Evolutionary conservation across 30 jellyfish, hydroid and myxozoan species (phyloP), one percentile per base, ranked within the genome.

Genomic region (Aurelia aurita complex sp. Pacific): DNA sequence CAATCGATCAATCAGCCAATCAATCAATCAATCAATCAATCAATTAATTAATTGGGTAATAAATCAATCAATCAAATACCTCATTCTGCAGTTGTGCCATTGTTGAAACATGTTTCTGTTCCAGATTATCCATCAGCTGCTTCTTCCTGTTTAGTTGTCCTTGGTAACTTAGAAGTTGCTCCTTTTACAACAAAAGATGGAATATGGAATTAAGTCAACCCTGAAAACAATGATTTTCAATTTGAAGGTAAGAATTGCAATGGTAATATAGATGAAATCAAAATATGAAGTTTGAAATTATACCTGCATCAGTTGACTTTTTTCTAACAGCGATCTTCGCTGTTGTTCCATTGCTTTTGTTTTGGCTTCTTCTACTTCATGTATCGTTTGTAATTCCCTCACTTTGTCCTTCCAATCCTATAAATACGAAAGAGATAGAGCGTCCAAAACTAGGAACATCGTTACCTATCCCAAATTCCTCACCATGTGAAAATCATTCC

Each of bases 81-180:
- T 86, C 96, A 50, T 77, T 77, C 32, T 73, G 83, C 15, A 86
- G 89, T 54, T 71, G 80, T 35, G 96, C 88, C 18, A 76, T 14
- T 23, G 57, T 23, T 9, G 64, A 40, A 15, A 77, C 90, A 64
- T 86, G 96, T 29, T 77, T 86, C 83, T 77, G 82, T 57, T 86
- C 96, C 64, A 86, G 60, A 17, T 70, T 69, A 7, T 86, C 96
- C 76, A 86, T 65, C 64, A 69, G 23, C 43, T 86, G 96, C 60
- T 86, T 86, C 69, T 86, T 86, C 63, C 89, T 77, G 12, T 89
- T 69, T 70, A 86, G 80, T 54, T 86, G 96, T 33, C 96, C 96
- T 77, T 86, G 96, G 63, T 73, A 86, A 15, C 96, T 82, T 7
- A 86, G 74, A 4, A 86, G 50, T 68, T 86, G 96, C 29, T 67